phyloP scores from a whole-genome alignment of 2,113 vertebrate species.

The Tor tambroides region DNA sequence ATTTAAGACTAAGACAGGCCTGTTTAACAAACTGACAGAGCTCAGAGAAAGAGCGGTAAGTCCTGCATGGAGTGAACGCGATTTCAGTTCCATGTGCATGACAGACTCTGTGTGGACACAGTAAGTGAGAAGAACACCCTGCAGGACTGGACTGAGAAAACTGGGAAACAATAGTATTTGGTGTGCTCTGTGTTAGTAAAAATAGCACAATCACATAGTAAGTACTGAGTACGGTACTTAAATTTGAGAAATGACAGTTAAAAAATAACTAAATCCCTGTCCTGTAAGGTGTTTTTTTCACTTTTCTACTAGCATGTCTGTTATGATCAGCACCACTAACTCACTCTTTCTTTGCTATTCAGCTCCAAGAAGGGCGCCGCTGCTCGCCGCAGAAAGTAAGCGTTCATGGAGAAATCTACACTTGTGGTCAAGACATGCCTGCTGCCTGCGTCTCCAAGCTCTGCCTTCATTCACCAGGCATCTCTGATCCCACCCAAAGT shows the following conservation, averaged over 20 bases:
- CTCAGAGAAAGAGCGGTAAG: slow-evolving; percentile 49
- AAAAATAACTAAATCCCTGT: neutral
- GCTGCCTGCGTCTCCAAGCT: slow-evolving; percentile 20
- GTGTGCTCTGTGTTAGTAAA: neutral
- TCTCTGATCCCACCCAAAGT: neutral
- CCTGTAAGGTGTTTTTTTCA: slow-evolving; percentile 11
- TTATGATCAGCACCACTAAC: neutral
- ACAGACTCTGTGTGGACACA: neutral
- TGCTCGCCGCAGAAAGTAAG: slow-evolving; percentile 92
- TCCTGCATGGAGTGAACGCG: slow-evolving; percentile 43
- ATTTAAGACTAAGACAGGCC: slow-evolving; percentile 40
- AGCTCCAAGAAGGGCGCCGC: slow-evolving; percentile 96
- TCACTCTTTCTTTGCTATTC: slow-evolving; percentile 47
- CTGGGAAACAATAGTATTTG: neutral
- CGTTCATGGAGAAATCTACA: neutral
- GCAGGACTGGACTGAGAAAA: slow-evolving; percentile 12
- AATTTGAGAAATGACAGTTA: neutral
- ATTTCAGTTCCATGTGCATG: neutral
- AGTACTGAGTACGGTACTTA: too few species aligned
- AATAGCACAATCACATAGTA: neutral
- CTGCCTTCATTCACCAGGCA: neutral
- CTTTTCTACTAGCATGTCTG: neutral
- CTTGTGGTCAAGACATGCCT: slow-evolving; percentile 35
- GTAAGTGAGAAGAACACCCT: slow-evolving; percentile 26
- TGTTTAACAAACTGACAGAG: slow-evolving; percentile 46